Percentiles rank a stretch among this genome's conserved stretches.
Conservation (phyloP, 2,888 invertebrate genomes). For the Lasioglossum zephyrum region DNA sequence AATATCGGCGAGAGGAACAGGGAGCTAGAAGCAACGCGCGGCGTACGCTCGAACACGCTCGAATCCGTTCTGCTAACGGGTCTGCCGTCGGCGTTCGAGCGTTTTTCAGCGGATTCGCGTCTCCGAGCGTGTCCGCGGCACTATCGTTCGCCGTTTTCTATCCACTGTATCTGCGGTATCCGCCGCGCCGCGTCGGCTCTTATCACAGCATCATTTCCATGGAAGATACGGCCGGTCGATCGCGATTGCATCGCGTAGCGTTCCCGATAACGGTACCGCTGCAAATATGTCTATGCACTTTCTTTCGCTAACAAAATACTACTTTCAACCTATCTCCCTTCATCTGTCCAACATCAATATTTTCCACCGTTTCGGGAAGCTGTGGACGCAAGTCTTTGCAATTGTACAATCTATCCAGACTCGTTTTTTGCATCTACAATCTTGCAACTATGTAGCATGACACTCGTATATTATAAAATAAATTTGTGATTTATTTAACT, state of each 20-base stretch:
- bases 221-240: constrained; percentile 28
- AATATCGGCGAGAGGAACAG: constrained; percentile 10
- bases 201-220: constrained; percentile 56
- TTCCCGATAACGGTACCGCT: constrained; percentile 42
- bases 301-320: background rate
- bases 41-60: constrained; percentile 4
- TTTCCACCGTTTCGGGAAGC: background rate
- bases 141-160: constrained; percentile 17
- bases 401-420: too few relatives aligned
- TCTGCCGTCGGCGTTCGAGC: constrained; percentile 15
- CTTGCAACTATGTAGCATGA: too few relatives aligned
- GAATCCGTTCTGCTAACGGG: constrained; percentile 38
- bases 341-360: background rate
- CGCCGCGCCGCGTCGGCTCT: background rate
- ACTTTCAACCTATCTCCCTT: background rate
- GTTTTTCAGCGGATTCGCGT: constrained; percentile 31
- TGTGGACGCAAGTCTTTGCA: background rate
- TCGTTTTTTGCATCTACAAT: too few relatives aligned
- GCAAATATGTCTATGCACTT: background rate
- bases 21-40: background rate
- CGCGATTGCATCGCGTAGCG: constrained; percentile 24
- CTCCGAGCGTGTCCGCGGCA: constrained; percentile 8
- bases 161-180: background rate
- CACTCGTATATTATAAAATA: too few relatives aligned
- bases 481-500: too few relatives aligned